A percentile compares a stretch with the other conserved stretches of the same genome.
Evolutionary conservation across 2,113 vertebrate species (phyloP).

Genomic region (Naja naja): DNA sequence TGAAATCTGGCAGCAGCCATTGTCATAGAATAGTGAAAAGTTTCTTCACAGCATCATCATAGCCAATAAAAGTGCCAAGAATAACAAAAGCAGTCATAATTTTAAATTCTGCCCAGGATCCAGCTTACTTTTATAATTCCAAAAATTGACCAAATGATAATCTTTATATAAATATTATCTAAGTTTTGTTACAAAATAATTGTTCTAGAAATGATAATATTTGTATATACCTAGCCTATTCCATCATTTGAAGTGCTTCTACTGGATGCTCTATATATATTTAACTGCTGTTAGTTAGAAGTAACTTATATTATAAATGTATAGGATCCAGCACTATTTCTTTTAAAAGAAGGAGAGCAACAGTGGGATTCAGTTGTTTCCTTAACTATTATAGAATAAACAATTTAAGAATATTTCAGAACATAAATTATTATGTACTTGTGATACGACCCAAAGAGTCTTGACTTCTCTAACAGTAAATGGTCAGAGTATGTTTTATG

Average conservation of each 20-base stretch:
- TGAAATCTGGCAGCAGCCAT: neutral
- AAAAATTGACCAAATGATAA: neutral
- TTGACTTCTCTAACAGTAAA: neutral
- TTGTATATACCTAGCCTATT: neutral
- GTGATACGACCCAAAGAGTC: neutral
- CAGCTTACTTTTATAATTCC: neutral
- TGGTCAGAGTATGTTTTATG: neutral
- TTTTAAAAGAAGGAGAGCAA: neutral
- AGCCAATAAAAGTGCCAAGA: neutral
- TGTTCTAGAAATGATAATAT: neutral
- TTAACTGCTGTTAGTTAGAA: neutral
- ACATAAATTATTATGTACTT: neutral
- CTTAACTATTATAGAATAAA: neutral
- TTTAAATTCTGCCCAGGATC: neutral
- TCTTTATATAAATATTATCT: neutral
- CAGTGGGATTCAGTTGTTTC: neutral
- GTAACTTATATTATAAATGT: neutral
- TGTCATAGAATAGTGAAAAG: neutral
- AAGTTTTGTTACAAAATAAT: neutral
- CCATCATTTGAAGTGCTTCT: neutral
- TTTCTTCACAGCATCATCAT: neutral
- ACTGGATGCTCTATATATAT: neutral
- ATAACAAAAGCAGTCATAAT: neutral
- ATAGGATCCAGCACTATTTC: neutral
- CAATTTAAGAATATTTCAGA: neutral